Evolutionary conservation across 2,888 invertebrate genomes (phyloP).

Genomic region (Andrena minutula): DNA sequence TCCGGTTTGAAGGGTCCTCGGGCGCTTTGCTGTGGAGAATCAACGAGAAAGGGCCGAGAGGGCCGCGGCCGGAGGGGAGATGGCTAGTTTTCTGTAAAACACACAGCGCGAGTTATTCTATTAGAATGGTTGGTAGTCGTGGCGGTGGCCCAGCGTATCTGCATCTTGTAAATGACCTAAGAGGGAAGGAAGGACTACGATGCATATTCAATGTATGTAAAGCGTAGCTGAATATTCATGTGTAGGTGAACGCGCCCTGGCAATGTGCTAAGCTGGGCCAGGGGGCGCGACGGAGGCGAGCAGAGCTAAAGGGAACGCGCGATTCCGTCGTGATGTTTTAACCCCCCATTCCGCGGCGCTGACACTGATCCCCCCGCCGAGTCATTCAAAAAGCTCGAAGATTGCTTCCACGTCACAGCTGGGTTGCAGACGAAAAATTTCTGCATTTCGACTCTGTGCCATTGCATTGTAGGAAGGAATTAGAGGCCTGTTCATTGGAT

Average conservation of each 20-base stretch:
- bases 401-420: not conserved
- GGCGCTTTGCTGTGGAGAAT: constrained; percentile 10
- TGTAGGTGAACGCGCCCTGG: constrained; percentile 81
- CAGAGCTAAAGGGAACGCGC: constrained; percentile 56
- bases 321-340: constrained; percentile 64
- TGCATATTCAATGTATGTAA: constrained; percentile 84
- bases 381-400: not conserved
- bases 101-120: constrained; percentile 78
- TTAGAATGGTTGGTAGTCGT: constrained; percentile 75
- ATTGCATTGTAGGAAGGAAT: not conserved
- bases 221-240: constrained; percentile 84
- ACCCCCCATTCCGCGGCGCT: constrained; percentile 6
- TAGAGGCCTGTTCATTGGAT: not conserved
- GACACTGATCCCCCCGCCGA: constrained; percentile 37
- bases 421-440: not conserved
- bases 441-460: not conserved
- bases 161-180: constrained; percentile 84
- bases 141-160: constrained; percentile 78
- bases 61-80: constrained; percentile 17
- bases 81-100: constrained; percentile 74
- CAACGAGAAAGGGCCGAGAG: constrained; percentile 18
- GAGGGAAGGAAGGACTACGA: constrained; percentile 83
- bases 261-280: constrained; percentile 80
- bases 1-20: constrained; percentile 20
- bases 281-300: constrained; percentile 30